phyloP scores from a whole-genome alignment of 2,797 vertebrate species.

The Hafferia zeledoni region DNA sequence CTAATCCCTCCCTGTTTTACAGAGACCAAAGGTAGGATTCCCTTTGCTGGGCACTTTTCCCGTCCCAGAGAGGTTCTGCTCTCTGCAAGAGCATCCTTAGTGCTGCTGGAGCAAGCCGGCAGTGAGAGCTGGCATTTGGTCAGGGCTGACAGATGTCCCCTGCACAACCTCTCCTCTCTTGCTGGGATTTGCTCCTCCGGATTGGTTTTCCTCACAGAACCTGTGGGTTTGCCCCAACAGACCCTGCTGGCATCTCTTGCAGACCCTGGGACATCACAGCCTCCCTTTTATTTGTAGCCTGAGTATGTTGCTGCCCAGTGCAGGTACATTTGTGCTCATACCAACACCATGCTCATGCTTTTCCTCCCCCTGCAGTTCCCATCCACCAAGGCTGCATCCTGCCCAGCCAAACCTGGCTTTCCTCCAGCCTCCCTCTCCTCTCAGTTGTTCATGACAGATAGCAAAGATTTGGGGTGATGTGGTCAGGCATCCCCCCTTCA shows the following conservation, averaged over 20 bases:
- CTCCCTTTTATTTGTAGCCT: neutral
- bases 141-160: neutral
- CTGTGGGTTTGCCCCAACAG: neutral
- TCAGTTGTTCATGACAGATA: neutral
- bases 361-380: neutral
- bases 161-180: neutral
- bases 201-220: neutral
- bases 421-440: neutral
- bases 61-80: neutral
- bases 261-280: neutral
- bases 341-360: neutral
- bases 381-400: neutral
- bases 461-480: neutral
- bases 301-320: neutral
- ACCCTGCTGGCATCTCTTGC: neutral
- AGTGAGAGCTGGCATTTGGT: neutral
- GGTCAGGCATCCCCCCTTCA: neutral
- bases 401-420: neutral
- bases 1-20: neutral
- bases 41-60: neutral
- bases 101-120: fast-evolving
- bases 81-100: neutral
- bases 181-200: neutral
- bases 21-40: neutral
- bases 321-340: neutral